These are phyloP conservation scores for Paraplagusia blochii DNA, from an alignment of 2,113 vertebrate genomes.

Conservation along the genomic window DNA sequence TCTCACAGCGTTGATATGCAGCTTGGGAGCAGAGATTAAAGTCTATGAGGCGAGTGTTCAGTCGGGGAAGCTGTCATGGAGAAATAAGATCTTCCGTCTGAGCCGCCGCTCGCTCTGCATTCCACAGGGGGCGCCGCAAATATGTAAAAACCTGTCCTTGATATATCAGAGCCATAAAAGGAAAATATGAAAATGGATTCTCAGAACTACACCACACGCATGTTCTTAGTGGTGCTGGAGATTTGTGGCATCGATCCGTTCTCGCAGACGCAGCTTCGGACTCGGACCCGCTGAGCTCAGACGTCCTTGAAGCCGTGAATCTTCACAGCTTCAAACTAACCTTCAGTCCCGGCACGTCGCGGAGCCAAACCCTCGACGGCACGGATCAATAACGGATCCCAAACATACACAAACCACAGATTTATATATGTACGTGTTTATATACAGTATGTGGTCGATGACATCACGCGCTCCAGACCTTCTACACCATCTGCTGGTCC, in stretches of 20 bases:
- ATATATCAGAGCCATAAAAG: conserved; percentile 37
- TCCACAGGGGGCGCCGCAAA: conserved; percentile 24
- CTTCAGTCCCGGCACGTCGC: too few species aligned
- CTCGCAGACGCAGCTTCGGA: neutral
- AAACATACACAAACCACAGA: too few species aligned
- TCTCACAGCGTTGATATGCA: conserved; percentile 34
- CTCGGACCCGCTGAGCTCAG: neutral
- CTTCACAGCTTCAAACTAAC: too few species aligned
- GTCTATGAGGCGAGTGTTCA: conserved; percentile 26
- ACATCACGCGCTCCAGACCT: too few species aligned
- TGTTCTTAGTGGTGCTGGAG: neutral
- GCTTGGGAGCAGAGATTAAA: conserved; percentile 52
- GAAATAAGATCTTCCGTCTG: conserved; percentile 27
- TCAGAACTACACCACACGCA: neutral
- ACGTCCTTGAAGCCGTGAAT: conserved; percentile 21
- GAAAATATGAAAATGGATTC: conserved; percentile 25
- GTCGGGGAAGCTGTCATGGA: conserved; percentile 38
- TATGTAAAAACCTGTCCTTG: conserved; percentile 25
- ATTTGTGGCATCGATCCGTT: neutral
- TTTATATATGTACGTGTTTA: too few species aligned
- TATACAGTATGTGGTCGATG: too few species aligned
- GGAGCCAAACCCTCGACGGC: too few species aligned
- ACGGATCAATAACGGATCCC: too few species aligned
- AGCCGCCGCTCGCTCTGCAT: conserved; percentile 13
- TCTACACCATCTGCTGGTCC: too few species aligned